Conservation (phyloP, 2,797 vertebrate species). For the Cirrhinus molitorella region DNA sequence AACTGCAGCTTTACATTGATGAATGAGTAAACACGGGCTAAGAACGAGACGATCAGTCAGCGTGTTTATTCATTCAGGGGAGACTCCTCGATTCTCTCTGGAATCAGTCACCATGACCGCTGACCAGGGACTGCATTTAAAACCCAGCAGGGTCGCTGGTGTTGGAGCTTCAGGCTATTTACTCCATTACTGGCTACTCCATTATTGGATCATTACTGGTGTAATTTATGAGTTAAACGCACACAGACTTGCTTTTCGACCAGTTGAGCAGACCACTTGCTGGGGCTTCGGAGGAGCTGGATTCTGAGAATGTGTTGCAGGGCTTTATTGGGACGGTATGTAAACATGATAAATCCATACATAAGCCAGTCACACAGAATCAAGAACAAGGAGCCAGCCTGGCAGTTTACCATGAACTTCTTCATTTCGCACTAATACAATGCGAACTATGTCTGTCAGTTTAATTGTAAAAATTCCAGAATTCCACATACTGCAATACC, state of each 20-base stretch:
- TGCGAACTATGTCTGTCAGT: not conserved
- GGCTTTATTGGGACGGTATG: not conserved
- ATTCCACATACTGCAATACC: not conserved
- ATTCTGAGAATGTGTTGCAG: not conserved
- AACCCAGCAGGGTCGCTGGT: slow-evolving; percentile 37
- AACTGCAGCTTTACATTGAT: slow-evolving; percentile 45
- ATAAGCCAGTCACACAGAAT: not conserved
- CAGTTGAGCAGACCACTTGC: slow-evolving; percentile 8
- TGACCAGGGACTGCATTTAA: slow-evolving; percentile 39
- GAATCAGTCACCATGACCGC: slow-evolving; percentile 38
- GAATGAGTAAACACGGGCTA: slow-evolving; percentile 53
- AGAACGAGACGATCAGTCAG: slow-evolving; percentile 56
- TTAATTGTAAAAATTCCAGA: slow-evolving; percentile 1
- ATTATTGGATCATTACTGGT: slow-evolving; percentile 40
- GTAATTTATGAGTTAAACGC: slow-evolving; percentile 46
- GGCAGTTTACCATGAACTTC: not conserved
- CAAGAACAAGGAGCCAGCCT: slow-evolving; percentile 6
- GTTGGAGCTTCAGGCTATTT: slow-evolving; percentile 35
- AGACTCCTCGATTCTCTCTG: slow-evolving; percentile 22
- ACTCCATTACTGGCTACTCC: slow-evolving; percentile 41
- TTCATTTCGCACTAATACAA: not conserved
- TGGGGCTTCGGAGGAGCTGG: not conserved
- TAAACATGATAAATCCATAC: not conserved
- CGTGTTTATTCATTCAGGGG: slow-evolving; percentile 58
- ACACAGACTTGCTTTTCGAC: not conserved